Conservation (phyloP, 1,140 invertebrate species). For the Orchesella cincta region DNA sequence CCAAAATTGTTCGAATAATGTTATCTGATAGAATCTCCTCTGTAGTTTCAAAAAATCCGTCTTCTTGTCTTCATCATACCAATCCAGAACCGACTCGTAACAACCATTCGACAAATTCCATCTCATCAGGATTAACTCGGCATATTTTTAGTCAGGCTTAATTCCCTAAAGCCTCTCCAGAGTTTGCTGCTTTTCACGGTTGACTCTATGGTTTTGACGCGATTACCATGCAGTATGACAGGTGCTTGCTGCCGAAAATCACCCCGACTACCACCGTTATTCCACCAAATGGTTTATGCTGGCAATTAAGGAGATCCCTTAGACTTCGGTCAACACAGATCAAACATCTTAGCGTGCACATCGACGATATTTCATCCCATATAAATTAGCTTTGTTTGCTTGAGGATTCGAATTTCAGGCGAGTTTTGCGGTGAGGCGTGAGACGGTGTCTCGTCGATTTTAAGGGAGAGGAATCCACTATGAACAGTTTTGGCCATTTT, state of each 20-base stretch:
- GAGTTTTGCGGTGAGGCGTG: too few species aligned
- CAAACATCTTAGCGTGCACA: slow-evolving; percentile 53
- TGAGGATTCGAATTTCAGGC: too few species aligned
- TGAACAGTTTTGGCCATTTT: slow-evolving; percentile 60
- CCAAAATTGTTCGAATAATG: slow-evolving; percentile 53
- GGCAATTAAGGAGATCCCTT: slow-evolving; percentile 50
- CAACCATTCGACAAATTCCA: slow-evolving; percentile 43
- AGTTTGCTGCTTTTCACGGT: slow-evolving; percentile 53
- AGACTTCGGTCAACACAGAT: slow-evolving; percentile 54
- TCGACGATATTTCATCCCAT: slow-evolving; percentile 57
- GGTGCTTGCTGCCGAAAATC: slow-evolving; percentile 61
- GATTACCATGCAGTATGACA: slow-evolving; percentile 55
- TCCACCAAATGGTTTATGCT: slow-evolving; percentile 46
- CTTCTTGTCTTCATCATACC: slow-evolving; percentile 24
- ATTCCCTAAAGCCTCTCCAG: slow-evolving; percentile 51
- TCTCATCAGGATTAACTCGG: slow-evolving; percentile 32
- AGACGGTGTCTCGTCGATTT: too few species aligned
- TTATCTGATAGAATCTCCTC: slow-evolving; percentile 50
- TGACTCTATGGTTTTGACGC: slow-evolving; percentile 57
- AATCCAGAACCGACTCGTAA: slow-evolving; percentile 46
- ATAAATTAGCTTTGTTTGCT: slow-evolving; percentile 53
- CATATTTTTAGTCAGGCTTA: slow-evolving; percentile 46
- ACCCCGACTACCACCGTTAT: slow-evolving; percentile 51
- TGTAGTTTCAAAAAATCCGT: slow-evolving; percentile 43
- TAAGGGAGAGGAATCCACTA: too few species aligned